Evolutionary conservation across 2,888 invertebrate genomes (phyloP), one percentile per base, ranked within the genome.

Genomic region (Acholoe squamosa): DNA sequence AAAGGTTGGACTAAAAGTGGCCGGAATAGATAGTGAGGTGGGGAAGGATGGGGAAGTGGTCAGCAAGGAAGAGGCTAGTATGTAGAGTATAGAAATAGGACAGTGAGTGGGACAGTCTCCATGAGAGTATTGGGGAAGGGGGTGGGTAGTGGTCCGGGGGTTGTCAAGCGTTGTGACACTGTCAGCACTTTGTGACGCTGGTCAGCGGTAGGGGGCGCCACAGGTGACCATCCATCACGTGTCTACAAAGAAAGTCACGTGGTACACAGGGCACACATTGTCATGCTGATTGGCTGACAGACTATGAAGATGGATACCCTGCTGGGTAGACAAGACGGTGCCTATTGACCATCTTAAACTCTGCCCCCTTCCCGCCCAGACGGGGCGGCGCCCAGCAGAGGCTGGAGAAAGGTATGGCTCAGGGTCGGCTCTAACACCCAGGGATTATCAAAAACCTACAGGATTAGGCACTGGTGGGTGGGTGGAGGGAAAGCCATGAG

Each of bases 201-300:
- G 86, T 54, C 86, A 86, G 22, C 56, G 52, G 86, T 54, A 19
- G 31, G 54, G 52, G 52, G 54, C 52, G 86, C 51, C 86, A 86
- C 86, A 86, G 86, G 86, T 86, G 86, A 86, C 86, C 86, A 86
- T 86, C 86, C 86, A 86, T 86, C 86, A 86, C 86, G 56, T 86
- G 86, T 3, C 31, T 28, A 86, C 86, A 86, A 86, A 54, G 86
- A n/a, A n/a, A 86, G 54, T 86, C 86, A 86, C 54, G 86, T 86
- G 86, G 86, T 86, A 54, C 86, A 86, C 86, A 54, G 33, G 54
- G 86, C 54, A 28, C 86, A 86, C 86, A 86, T 86, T 86, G 86
- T 86, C 86, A 86, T 86, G 86, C 28, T 86, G 86, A 86, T 86
- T 25, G 86, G 3, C 54, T 86, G 86, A 86, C 86, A 86, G 86